Percentiles rank a stretch among this genome's conserved stretches.
These are phyloP conservation scores for Neotoma lepida DNA, from an alignment of 2,113 vertebrate species.

Conservation along the genomic window DNA sequence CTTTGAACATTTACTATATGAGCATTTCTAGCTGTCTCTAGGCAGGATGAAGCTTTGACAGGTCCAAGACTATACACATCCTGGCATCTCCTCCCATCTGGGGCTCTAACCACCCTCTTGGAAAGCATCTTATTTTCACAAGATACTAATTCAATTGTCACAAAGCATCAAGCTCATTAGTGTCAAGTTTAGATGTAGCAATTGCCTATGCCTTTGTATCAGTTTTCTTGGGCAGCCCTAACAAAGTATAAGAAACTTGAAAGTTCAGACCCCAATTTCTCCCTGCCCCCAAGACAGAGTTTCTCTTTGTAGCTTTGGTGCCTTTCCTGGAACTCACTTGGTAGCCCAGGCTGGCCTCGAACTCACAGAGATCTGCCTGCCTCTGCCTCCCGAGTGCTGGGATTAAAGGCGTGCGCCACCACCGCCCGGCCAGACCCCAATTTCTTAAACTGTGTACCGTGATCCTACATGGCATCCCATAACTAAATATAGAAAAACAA, in stretches of 20 bases:
- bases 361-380: too few species aligned
- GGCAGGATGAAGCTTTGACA: fast-evolving
- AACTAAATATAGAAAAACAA: background rate
- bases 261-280: background rate
- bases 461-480: too few species aligned
- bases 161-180: background rate
- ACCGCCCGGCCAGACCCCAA: too few species aligned
- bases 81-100: background rate
- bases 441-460: background rate
- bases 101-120: background rate
- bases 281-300: too few species aligned
- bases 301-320: too few species aligned
- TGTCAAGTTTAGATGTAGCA: background rate
- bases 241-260: background rate
- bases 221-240: background rate
- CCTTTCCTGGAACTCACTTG: too few species aligned
- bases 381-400: too few species aligned
- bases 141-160: background rate
- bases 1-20: conserved; percentile 16
- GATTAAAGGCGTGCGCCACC: too few species aligned
- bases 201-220: background rate
- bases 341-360: too few species aligned
- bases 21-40: background rate
- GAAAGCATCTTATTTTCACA: background rate
- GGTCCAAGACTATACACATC: background rate